A percentile compares a stretch with the other conserved stretches of the same genome.
These are phyloP conservation scores for Drosophila hamatofila DNA, from an alignment of 2,888 invertebrate species.

Conservation along the genomic window DNA sequence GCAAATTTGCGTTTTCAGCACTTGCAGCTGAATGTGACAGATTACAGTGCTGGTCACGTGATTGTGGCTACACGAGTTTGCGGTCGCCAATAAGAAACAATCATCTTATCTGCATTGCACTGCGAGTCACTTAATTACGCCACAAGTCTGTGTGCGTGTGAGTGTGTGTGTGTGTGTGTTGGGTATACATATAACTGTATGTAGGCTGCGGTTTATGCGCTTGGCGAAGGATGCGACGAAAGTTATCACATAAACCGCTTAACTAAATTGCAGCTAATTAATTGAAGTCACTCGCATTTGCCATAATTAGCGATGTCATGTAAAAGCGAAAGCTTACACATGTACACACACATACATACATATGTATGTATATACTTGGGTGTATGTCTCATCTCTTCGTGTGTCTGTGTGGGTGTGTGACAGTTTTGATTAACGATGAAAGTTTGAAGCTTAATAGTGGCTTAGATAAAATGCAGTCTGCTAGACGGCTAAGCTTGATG, in stretches of 20 bases:
- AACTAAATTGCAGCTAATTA: conserved; percentile 72
- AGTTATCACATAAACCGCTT: conserved; percentile 68
- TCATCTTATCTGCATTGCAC: conserved; percentile 53
- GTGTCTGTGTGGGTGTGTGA: conserved; percentile 2
- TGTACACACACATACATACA: not conserved
- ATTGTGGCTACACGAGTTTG: conserved; percentile 45
- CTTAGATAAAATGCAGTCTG: conserved; percentile 17
- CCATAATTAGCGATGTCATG: conserved; percentile 56
- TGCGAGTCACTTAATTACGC: conserved; percentile 51
- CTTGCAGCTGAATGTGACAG: conserved; percentile 37
- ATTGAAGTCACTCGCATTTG: conserved; percentile 64
- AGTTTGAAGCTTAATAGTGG: conserved; percentile 33
- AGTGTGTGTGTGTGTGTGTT: conserved; percentile 3
- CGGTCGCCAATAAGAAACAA: conserved; percentile 52
- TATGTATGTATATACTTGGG: not conserved
- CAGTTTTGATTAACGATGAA: conserved; percentile 48
- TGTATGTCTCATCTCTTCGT: not conserved
- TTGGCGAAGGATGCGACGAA: conserved; percentile 38
- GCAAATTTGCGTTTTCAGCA: conserved; percentile 6
- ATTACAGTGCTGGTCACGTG: conserved; percentile 26
- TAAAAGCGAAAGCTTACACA: conserved; percentile 46
- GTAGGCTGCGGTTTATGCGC: conserved; percentile 52
- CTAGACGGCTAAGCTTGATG: conserved; percentile 13
- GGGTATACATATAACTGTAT: conserved; percentile 2
- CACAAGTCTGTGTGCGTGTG: not conserved